These are phyloP conservation scores for Mugil cephalus DNA, from an alignment of 2,113 vertebrate genomes.

Conservation along the genomic window DNA sequence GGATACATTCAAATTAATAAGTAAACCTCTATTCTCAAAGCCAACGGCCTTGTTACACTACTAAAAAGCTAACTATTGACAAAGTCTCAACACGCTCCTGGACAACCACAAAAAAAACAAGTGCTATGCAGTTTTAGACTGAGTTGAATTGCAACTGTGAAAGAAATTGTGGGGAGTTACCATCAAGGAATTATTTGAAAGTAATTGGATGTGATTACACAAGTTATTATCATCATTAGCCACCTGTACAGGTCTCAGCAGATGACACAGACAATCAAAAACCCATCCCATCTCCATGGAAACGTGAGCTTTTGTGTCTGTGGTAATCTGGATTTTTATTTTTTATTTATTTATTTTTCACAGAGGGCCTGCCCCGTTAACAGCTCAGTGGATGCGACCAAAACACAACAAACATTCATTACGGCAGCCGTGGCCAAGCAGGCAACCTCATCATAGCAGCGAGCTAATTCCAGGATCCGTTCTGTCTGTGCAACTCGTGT, in stretches of 20 bases:
- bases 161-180: slow-evolving; percentile 33
- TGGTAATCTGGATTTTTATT: slow-evolving; percentile 49
- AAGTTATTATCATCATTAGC: slow-evolving; percentile 68
- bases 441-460: slow-evolving; percentile 22
- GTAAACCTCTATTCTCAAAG: too few relatives aligned
- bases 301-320: slow-evolving; percentile 61
- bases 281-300: slow-evolving; percentile 65
- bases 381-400: slow-evolving; percentile 30
- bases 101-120: background rate
- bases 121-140: slow-evolving; percentile 26
- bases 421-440: slow-evolving; percentile 6
- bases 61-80: background rate
- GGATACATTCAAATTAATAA: too few relatives aligned
- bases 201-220: slow-evolving; percentile 72
- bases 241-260: slow-evolving; percentile 63
- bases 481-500: slow-evolving; percentile 25
- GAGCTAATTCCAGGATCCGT: slow-evolving; percentile 22
- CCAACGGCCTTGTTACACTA: background rate
- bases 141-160: slow-evolving; percentile 21
- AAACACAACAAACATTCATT: slow-evolving; percentile 52
- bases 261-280: slow-evolving; percentile 59
- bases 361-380: slow-evolving; percentile 22
- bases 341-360: slow-evolving; percentile 11
- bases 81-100: background rate
- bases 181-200: slow-evolving; percentile 57